These are phyloP conservation scores for Baccha elongata DNA, from an alignment of 2,888 invertebrate species.

Conservation along the genomic window DNA sequence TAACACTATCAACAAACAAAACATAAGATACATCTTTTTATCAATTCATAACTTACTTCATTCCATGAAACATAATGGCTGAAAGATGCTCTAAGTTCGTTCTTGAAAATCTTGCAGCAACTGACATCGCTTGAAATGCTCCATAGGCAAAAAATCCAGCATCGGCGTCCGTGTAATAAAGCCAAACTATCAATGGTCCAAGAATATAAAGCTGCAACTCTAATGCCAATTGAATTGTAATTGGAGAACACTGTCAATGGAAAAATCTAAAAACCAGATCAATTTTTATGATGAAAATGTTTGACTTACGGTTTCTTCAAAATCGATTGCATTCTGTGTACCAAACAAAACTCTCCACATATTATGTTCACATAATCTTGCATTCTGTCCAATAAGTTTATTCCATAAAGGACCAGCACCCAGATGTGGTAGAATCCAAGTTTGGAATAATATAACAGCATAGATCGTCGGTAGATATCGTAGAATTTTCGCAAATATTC, in stretches of 20 bases:
- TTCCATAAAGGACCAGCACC: conserved; percentile 88
- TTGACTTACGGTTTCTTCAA: conserved; percentile 86
- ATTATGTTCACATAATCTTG: conserved; percentile 86
- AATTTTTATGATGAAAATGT: background rate
- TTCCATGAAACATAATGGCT: conserved; percentile 87
- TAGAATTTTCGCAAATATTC: conserved; percentile 85
- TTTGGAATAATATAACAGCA: conserved; percentile 86
- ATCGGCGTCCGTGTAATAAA: conserved; percentile 84
- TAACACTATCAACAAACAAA: conserved; percentile 83
- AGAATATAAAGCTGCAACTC: conserved; percentile 89
- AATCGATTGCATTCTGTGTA: conserved; percentile 87
- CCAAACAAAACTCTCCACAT: conserved; percentile 88
- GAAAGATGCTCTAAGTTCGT: conserved; percentile 86
- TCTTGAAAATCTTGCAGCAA: conserved; percentile 86
- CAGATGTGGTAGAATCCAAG: conserved; percentile 86
- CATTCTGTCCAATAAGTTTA: conserved; percentile 85
- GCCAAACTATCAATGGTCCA: conserved; percentile 86
- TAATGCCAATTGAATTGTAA: conserved; percentile 89
- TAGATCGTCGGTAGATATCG: conserved; percentile 87
- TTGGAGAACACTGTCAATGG: conserved; percentile 86
- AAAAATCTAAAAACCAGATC: background rate
- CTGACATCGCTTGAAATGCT: conserved; percentile 84
- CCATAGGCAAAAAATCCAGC: conserved; percentile 84
- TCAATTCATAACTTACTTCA: conserved; percentile 83
- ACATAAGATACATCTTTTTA: background rate